A percentile compares a stretch with the other conserved stretches of the same genome.
phyloP scores from a whole-genome alignment of 2,113 vertebrate genomes.

The Aldabrachelys gigantea region DNA sequence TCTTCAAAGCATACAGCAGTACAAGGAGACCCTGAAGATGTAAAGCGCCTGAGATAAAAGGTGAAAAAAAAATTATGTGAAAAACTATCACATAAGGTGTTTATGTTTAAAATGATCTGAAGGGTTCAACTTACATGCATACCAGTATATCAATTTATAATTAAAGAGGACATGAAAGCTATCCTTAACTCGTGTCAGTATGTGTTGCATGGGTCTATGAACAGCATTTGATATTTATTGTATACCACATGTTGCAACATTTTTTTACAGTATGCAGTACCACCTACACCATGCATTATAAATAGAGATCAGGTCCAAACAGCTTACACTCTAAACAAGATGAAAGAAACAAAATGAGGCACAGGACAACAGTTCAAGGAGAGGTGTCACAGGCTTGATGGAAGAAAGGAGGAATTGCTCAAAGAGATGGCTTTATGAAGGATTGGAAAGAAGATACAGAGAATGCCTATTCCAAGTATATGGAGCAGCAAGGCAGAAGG shows the following conservation, averaged over 20 bases:
- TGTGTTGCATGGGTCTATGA: not conserved
- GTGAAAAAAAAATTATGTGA: not conserved
- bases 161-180: not conserved
- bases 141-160: not conserved
- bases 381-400: not conserved
- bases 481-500: not conserved
- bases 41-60: not conserved
- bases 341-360: not conserved
- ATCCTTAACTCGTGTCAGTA: not conserved
- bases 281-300: not conserved
- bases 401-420: not conserved
- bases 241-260: not conserved
- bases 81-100: not conserved
- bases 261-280: not conserved
- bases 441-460: not conserved
- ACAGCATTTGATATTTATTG: rapidly evolving
- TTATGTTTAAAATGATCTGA: not conserved
- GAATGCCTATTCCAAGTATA: not conserved
- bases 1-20: not conserved
- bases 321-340: not conserved
- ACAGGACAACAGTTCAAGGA: not conserved
- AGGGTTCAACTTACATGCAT: not conserved
- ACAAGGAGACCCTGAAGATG: not conserved
- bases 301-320: not conserved
- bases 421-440: not conserved